phyloP scores from a whole-genome alignment of 1,140 invertebrate genomes.

The Odontomachus brunneus region DNA sequence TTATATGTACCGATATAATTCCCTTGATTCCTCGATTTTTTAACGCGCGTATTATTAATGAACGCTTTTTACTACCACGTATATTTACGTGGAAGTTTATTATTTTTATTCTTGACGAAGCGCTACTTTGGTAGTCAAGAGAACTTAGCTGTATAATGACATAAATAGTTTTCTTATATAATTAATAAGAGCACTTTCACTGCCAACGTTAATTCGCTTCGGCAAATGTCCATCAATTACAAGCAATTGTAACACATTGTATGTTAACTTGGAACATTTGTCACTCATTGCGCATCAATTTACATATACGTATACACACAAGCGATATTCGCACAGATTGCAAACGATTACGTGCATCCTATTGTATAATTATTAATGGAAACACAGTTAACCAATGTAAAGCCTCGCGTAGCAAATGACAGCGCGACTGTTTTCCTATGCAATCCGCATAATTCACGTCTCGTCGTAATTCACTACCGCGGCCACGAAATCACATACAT shows the following conservation, averaged over 20 bases:
- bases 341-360: constrained; percentile 8
- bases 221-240: not conserved
- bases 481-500: not conserved
- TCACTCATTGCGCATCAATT: not conserved
- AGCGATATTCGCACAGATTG: not conserved
- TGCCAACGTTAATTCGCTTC: not conserved
- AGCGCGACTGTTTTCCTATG: not conserved
- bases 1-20: too few relatives aligned
- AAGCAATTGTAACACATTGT: not conserved
- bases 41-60: too few relatives aligned
- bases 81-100: not conserved
- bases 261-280: not conserved
- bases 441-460: not conserved
- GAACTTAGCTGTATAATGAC: too few relatives aligned
- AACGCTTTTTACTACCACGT: not conserved
- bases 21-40: not conserved
- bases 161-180: not conserved
- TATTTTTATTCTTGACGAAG: not conserved
- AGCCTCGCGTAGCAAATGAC: not conserved
- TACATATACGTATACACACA: not conserved
- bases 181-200: not conserved
- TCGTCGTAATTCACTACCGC: constrained; percentile 8
- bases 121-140: too few relatives aligned
- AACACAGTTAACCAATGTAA: constrained; percentile 17
- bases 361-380: constrained; percentile 27